Evolutionary conservation across 2,888 invertebrate genomes (phyloP).

Genomic region (Stenurella melanura): DNA sequence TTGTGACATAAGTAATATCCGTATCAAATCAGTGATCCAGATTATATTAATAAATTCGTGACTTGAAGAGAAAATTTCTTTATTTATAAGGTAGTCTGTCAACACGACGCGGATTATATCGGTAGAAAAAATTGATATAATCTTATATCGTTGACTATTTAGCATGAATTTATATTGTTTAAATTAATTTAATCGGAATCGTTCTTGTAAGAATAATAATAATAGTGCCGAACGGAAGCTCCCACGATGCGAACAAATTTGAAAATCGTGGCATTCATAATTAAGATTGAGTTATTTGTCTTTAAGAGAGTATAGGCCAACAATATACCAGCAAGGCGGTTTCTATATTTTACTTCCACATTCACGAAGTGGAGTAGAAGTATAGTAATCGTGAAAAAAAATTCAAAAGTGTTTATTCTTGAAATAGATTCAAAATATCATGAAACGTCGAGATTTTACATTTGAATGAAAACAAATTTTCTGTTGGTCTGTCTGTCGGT

Average conservation of each 20-base stretch:
- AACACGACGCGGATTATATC: not conserved
- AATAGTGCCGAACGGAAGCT: not conserved
- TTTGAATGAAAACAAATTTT: too few species aligned
- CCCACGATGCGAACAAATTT: not conserved
- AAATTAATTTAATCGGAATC: not conserved
- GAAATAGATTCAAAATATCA: too few species aligned
- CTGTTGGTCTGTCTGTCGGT: too few species aligned
- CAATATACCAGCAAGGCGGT: not conserved
- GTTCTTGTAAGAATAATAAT: not conserved
- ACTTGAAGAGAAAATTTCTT: not conserved
- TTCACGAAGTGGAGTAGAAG: too few species aligned
- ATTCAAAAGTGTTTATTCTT: too few species aligned
- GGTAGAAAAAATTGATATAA: too few species aligned
- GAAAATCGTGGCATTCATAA: not conserved
- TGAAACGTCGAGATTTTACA: too few species aligned
- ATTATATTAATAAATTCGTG: not conserved
- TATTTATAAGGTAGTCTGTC: not conserved
- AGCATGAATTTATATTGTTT: not conserved
- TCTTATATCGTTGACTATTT: not conserved
- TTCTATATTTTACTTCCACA: too few species aligned
- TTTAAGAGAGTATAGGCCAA: not conserved
- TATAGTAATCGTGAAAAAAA: too few species aligned
- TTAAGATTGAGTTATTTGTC: not conserved
- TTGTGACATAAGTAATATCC: not conserved
- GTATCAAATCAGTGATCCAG: not conserved